Evolutionary conservation across 2,888 invertebrate species (phyloP).

Genomic region (Melipona beecheii): DNA sequence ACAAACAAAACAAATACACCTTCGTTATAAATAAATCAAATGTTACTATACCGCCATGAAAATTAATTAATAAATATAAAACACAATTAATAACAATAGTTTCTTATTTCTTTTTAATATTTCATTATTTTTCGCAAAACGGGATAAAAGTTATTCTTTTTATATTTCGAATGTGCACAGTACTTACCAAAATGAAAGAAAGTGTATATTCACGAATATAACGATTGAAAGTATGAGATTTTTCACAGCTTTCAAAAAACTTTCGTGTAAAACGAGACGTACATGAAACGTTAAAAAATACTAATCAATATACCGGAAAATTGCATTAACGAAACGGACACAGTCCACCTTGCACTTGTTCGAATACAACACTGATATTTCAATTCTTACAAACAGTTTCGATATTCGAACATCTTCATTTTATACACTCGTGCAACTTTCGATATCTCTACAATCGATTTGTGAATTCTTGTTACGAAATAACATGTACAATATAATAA

Average conservation of each 20-base stretch:
- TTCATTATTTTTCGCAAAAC: background rate
- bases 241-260: background rate
- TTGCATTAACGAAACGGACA: background rate
- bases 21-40: no score
- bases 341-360: background rate
- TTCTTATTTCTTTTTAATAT: no score
- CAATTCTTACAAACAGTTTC: background rate
- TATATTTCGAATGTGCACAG: background rate
- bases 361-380: background rate
- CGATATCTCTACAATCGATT: background rate
- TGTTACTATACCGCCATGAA: no score
- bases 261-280: no score
- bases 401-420: background rate
- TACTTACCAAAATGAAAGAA: background rate
- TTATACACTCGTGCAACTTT: background rate
- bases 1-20: no score
- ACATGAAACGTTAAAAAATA: background rate
- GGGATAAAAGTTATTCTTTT: background rate
- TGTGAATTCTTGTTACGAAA: background rate
- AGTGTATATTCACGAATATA: background rate
- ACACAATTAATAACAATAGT: no score
- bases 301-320: no score
- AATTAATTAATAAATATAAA: no score
- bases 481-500: background rate
- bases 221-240: background rate